Conservation (phyloP, 1,140 invertebrate genomes). For the Leptoteleia sp. region DNA sequence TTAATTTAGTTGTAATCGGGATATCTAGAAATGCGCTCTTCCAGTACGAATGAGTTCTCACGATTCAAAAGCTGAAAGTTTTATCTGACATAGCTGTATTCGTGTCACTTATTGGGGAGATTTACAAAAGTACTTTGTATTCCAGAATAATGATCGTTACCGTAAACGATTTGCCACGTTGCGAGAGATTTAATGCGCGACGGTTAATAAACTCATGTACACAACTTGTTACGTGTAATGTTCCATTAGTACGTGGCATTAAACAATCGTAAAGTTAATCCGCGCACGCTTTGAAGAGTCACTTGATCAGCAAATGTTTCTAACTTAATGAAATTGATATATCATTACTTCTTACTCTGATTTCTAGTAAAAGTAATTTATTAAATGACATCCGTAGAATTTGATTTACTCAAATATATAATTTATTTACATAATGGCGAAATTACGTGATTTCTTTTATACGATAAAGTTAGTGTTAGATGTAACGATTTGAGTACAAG, state of each 20-base stretch:
- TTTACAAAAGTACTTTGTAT: constrained; percentile 48
- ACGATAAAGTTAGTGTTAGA: background rate
- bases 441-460: background rate
- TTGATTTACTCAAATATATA: too few relatives aligned
- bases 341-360: too few relatives aligned
- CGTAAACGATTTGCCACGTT: constrained; percentile 31
- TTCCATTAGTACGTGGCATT: constrained; percentile 52
- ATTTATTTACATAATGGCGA: too few relatives aligned
- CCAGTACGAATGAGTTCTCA: constrained; percentile 15
- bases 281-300: constrained; percentile 21
- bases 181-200: constrained; percentile 22
- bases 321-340: too few relatives aligned
- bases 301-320: constrained; percentile 11
- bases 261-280: constrained; percentile 51
- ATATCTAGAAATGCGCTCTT: background rate
- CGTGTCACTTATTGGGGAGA: constrained; percentile 18
- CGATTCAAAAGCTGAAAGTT: constrained; percentile 18
- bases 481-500: background rate
- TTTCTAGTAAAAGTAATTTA: too few relatives aligned
- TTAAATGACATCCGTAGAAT: too few relatives aligned
- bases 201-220: constrained; percentile 49
- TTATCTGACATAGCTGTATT: constrained; percentile 23
- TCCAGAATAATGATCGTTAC: constrained; percentile 39
- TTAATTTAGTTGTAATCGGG: constrained; percentile 3
- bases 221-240: constrained; percentile 63